phyloP scores from a whole-genome alignment of 2,113 vertebrate genomes.

The Pelmatolapia mariae region DNA sequence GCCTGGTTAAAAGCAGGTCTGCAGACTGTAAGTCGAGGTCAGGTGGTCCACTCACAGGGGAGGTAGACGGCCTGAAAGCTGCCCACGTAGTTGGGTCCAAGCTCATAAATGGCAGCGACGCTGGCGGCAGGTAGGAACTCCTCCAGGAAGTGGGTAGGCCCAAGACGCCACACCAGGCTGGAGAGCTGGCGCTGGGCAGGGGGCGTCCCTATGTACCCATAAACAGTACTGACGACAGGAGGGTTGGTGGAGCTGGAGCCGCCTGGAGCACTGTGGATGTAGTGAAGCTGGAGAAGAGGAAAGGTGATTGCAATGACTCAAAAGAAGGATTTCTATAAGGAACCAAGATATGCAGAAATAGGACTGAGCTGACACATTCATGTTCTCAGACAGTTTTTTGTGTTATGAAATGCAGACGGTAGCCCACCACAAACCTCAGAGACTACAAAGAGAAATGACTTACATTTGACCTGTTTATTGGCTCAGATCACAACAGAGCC shows the following conservation, averaged over 20 bases:
- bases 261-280: conserved; percentile 88
- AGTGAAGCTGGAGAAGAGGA: conserved; percentile 82
- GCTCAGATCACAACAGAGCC: background rate
- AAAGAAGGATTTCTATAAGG: background rate
- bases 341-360: background rate
- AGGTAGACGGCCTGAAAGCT: conserved; percentile 92
- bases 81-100: conserved; percentile 90
- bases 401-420: background rate
- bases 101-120: conserved; percentile 84
- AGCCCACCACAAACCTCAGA: background rate
- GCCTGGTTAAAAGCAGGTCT: background rate
- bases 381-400: background rate
- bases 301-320: background rate
- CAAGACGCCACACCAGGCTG: conserved; percentile 89
- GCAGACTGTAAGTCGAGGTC: background rate
- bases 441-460: background rate
- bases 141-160: conserved; percentile 93
- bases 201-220: conserved; percentile 87
- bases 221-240: conserved; percentile 91
- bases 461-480: background rate
- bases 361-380: fast-evolving
- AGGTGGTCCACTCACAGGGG: conserved; percentile 79
- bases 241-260: conserved; percentile 91
- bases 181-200: conserved; percentile 91
- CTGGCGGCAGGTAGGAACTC: conserved; percentile 87